Conservation (phyloP, 2,888 invertebrate species). For the Eupithecia insigniata region DNA sequence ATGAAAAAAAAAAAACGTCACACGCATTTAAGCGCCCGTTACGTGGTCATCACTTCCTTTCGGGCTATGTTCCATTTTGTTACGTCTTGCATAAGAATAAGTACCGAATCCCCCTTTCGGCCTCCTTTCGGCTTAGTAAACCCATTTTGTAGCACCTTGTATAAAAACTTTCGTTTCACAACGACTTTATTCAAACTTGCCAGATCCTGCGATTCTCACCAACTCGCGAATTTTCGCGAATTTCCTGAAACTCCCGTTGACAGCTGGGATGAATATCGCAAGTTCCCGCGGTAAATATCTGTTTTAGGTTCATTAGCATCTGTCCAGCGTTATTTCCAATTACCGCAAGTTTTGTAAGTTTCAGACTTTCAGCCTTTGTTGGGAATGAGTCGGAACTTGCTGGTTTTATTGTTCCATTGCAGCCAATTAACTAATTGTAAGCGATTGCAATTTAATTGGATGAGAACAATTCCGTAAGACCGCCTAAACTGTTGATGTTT, state of each 20-base stretch:
- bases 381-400: slow-evolving; percentile 20
- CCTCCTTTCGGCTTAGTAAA: background rate
- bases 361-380: slow-evolving; percentile 21
- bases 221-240: slow-evolving; percentile 29
- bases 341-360: slow-evolving; percentile 41
- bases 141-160: background rate
- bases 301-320: slow-evolving; percentile 38
- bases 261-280: slow-evolving; percentile 42
- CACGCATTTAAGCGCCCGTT: too few species aligned
- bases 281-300: slow-evolving; percentile 50
- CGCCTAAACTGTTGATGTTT: background rate
- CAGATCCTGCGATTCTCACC: slow-evolving; percentile 3
- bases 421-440: slow-evolving; percentile 5
- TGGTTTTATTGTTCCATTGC: slow-evolving; percentile 20
- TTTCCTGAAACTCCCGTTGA: slow-evolving; percentile 44
- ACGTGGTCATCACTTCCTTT: too few species aligned
- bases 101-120: too few species aligned
- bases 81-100: too few species aligned
- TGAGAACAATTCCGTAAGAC: background rate
- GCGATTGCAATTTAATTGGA: background rate
- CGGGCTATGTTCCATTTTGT: too few species aligned
- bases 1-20: too few species aligned
- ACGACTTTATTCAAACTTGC: slow-evolving; percentile 44
- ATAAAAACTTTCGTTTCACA: slow-evolving; percentile 14
- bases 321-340: slow-evolving; percentile 46